Conservation (phyloP, 2,797 vertebrate genomes). For the Agapornis canus region DNA sequence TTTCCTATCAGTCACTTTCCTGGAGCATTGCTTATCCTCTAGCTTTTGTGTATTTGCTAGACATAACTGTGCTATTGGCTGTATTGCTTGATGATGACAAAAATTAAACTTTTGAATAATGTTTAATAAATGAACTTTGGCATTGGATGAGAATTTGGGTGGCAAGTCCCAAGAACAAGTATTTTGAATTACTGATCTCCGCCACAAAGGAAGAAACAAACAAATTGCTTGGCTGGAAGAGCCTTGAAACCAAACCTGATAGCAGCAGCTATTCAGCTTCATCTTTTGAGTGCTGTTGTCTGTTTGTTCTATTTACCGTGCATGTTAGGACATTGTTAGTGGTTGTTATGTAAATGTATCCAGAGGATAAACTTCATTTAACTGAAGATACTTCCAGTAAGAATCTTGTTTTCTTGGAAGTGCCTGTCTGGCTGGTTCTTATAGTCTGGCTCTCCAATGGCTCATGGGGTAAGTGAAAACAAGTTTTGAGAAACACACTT, state of each 20-base stretch:
- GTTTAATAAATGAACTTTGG: background rate
- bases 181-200: background rate
- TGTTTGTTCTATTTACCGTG: accelerated
- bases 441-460: background rate
- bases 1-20: accelerated
- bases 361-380: background rate
- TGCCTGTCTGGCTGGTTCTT: background rate
- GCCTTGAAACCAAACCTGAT: background rate
- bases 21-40: background rate
- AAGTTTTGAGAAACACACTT: background rate
- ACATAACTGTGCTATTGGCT: background rate
- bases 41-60: background rate
- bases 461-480: background rate
- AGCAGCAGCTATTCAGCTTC: background rate
- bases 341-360: background rate
- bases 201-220: background rate
- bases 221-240: background rate
- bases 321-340: background rate
- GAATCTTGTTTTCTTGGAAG: background rate
- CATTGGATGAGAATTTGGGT: background rate
- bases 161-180: background rate
- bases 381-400: background rate
- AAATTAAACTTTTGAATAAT: background rate
- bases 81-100: background rate
- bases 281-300: background rate